Conservation (phyloP, 2,113 vertebrate genomes). For the Corapipo altera region DNA sequence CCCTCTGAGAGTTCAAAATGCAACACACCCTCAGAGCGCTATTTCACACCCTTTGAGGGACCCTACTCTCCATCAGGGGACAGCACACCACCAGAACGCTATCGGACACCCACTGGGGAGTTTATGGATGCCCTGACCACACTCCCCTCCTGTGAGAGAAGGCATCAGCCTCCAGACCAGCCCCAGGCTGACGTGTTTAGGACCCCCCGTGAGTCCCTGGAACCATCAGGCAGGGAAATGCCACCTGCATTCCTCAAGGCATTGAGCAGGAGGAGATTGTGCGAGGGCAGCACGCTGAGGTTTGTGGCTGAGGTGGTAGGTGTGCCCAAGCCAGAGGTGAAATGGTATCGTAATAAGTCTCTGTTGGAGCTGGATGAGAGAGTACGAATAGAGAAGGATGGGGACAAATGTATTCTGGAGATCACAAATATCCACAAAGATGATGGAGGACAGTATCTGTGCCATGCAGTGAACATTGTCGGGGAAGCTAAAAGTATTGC, state of each 20-base stretch:
- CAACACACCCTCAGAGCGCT: slow-evolving; percentile 30
- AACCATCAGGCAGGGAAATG: slow-evolving; percentile 83
- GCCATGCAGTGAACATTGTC: slow-evolving; percentile 90
- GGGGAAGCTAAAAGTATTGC: slow-evolving; percentile 92
- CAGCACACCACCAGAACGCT: slow-evolving; percentile 77
- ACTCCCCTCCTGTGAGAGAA: slow-evolving; percentile 64
- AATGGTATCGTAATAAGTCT: slow-evolving; percentile 92
- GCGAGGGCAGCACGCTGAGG: slow-evolving; percentile 80
- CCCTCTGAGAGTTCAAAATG: slow-evolving; percentile 54
- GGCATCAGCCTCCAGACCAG: slow-evolving; percentile 66
- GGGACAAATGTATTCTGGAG: slow-evolving; percentile 80
- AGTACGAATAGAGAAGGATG: slow-evolving; percentile 82
- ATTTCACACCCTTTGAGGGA: slow-evolving; percentile 73
- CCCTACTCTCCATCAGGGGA: slow-evolving; percentile 70
- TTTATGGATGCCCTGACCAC: slow-evolving; percentile 68
- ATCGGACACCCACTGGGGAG: slow-evolving; percentile 81
- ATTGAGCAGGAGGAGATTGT: slow-evolving; percentile 82
- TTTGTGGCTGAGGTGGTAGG: slow-evolving; percentile 90
- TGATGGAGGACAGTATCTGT: slow-evolving; percentile 91
- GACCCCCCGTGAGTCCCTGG: slow-evolving; percentile 79
- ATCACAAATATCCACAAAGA: slow-evolving; percentile 79
- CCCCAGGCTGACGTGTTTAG: slow-evolving; percentile 75
- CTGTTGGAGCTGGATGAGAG: slow-evolving; percentile 78
- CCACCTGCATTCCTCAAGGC: slow-evolving; percentile 93
- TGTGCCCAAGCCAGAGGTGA: slow-evolving; percentile 87